Evolutionary conservation across 2,888 invertebrate genomes (phyloP).

Genomic region (Meteorus cinctellus): DNA sequence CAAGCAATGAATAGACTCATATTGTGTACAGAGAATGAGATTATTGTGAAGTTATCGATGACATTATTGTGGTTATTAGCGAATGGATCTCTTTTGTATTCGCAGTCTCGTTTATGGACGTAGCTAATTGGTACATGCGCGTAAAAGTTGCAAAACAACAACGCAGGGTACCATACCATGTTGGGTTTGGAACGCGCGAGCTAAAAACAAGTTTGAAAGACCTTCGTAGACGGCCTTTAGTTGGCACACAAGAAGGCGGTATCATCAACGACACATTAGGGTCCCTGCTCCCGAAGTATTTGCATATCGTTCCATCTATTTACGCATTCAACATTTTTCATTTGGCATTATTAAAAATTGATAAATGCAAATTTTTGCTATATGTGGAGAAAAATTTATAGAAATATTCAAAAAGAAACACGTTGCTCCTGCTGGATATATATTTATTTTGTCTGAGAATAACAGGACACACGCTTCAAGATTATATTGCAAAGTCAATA

Average conservation of each 20-base stretch:
- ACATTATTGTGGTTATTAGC: neutral
- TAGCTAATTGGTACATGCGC: slow-evolving; percentile 33
- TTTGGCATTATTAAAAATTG: neutral
- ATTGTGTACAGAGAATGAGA: neutral
- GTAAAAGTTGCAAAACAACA: slow-evolving; percentile 28
- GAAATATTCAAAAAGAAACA: too few species aligned
- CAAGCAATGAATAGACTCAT: neutral
- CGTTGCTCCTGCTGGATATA: too few species aligned
- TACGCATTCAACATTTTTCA: too few species aligned
- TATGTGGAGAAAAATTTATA: neutral
- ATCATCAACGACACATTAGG: slow-evolving; percentile 31
- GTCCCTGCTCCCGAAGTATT: neutral
- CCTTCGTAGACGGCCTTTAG: slow-evolving; percentile 38
- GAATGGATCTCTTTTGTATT: slow-evolving; percentile 15
- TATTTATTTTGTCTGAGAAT: neutral
- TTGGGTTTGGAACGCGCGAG: slow-evolving; percentile 48
- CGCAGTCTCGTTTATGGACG: slow-evolving; percentile 34
- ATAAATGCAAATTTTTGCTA: neutral
- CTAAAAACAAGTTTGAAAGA: slow-evolving; percentile 40
- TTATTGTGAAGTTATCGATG: neutral
- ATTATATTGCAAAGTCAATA: too few species aligned
- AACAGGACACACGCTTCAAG: too few species aligned
- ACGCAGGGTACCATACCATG: slow-evolving; percentile 41
- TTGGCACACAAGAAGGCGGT: slow-evolving; percentile 2
- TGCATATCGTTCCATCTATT: slow-evolving; percentile 1